Conservation (phyloP, 2,113 vertebrate genomes). For the Hiodon tergisus region DNA sequence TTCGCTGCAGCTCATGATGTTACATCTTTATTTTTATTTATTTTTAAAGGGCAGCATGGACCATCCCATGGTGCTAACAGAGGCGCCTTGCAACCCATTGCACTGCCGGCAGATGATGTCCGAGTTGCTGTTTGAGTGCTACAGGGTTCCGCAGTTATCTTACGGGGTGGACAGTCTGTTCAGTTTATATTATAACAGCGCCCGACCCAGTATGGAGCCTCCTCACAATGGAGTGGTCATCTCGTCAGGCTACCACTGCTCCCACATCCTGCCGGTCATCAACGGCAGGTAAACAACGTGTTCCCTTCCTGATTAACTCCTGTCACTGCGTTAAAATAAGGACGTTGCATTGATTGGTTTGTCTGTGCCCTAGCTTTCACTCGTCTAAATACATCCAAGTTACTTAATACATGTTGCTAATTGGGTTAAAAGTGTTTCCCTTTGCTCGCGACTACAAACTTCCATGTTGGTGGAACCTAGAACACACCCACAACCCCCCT, state of each 20-base stretch:
- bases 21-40: not conserved
- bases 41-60: conserved; percentile 51
- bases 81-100: conserved; percentile 67
- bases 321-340: not conserved
- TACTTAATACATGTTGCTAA: too few relatives aligned
- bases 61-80: conserved; percentile 70
- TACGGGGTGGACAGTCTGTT: conserved; percentile 88
- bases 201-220: conserved; percentile 37
- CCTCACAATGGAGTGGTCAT: conserved; percentile 75
- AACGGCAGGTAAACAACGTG: conserved; percentile 75
- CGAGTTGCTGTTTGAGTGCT: conserved; percentile 92
- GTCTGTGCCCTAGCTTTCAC: too few relatives aligned
- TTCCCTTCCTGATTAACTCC: not conserved
- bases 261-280: conserved; percentile 85
- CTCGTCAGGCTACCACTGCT: conserved; percentile 90
- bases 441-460: too few relatives aligned
- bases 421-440: too few relatives aligned
- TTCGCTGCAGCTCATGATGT: not conserved
- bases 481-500: too few relatives aligned
- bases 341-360: not conserved
- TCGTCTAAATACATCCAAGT: too few relatives aligned
- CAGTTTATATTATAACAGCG: conserved; percentile 79
- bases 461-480: too few relatives aligned
- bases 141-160: conserved; percentile 79
- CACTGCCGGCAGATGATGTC: conserved; percentile 75